Evolutionary conservation across 2,113 vertebrate species (phyloP), one percentile per base, ranked within the genome.

Genomic region (Silurus asotus): DNA sequence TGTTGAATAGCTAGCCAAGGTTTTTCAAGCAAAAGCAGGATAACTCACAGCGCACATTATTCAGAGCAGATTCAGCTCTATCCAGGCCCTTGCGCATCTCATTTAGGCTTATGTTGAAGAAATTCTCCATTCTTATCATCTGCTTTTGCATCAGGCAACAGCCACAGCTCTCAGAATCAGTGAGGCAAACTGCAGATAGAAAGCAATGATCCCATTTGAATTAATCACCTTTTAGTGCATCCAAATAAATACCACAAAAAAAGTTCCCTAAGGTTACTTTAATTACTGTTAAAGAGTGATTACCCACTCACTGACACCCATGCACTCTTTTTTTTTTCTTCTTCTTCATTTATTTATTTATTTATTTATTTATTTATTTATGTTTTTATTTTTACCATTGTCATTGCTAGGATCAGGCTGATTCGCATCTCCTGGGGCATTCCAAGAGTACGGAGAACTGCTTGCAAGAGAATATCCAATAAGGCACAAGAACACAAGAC

Each of bases 91-190:
- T 70, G 87, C 91, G 81, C 84, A 95, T 83, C 79, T 91, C 82
- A 0, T 28, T 51, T 49, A 94, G 77, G 67, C 81, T 94, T 48
- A 25, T 65, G 93, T 94, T 94, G 49, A 94, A 94, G 49, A 88
- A 91, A 0, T 0, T 59, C 89, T 92, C 88, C 90, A 93, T 89
- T 64, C 83, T 89, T 55, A 88, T 72, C 20, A 95, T 90, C 77
- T 93, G 89, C 55, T 92, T 91, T 88, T 95, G 91, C 94, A 95
- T 94, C 84, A 94, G 81, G 78, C 94, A 95, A 89, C 94, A 95
- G 17, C 93, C 92, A 25, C 94, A 95, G 0, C 92, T 88, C 0
- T 87, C 70, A 25, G 87, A 62, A 81, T 95, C 93, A 5, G 77
- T 88, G 5, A 92, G 55, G 82, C 94, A 94, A 8, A 83, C 93